These are phyloP conservation scores for Slavum lentiscoides DNA, from an alignment of 2,888 invertebrate species.

Conservation along the genomic window DNA sequence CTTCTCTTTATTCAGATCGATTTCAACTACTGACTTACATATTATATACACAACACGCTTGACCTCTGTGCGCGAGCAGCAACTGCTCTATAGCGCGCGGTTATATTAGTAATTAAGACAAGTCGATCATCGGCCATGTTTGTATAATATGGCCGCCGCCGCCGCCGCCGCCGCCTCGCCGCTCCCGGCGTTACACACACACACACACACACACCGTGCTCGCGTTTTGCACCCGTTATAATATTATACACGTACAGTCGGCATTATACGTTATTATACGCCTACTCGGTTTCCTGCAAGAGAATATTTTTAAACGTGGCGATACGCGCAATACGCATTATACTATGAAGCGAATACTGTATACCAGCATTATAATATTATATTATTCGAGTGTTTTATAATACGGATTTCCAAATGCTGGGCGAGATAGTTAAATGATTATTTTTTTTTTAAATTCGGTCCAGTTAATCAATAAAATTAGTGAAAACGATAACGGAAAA, in stretches of 20 bases:
- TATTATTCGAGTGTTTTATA: too few species aligned
- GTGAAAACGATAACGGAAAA: too few species aligned
- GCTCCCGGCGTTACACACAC: slow-evolving; percentile 44
- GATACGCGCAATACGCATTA: too few species aligned
- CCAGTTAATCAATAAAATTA: too few species aligned
- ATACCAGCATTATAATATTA: too few species aligned
- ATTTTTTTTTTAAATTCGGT: too few species aligned
- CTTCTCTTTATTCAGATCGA: neutral
- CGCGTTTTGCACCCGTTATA: slow-evolving; percentile 15
- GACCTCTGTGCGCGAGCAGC: neutral
- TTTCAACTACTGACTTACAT: slow-evolving; percentile 21
- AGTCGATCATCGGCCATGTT: slow-evolving; percentile 47
- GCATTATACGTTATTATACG: neutral
- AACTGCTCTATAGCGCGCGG: too few species aligned
- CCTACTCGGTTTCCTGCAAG: slow-evolving; percentile 11
- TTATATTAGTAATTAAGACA: slow-evolving; percentile 33
- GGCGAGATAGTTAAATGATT: too few species aligned
- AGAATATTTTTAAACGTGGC: too few species aligned
- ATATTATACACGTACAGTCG: neutral
- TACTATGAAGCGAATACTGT: too few species aligned
- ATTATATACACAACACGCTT: neutral
- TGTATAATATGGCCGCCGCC: slow-evolving; percentile 37
- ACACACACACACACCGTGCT: too few species aligned
- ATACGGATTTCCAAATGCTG: too few species aligned
- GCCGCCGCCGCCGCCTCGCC: neutral